Evolutionary conservation across 2,888 invertebrate genomes (phyloP), one percentile per base, ranked within the genome.

Genomic region (Philhelius pedissequus): DNA sequence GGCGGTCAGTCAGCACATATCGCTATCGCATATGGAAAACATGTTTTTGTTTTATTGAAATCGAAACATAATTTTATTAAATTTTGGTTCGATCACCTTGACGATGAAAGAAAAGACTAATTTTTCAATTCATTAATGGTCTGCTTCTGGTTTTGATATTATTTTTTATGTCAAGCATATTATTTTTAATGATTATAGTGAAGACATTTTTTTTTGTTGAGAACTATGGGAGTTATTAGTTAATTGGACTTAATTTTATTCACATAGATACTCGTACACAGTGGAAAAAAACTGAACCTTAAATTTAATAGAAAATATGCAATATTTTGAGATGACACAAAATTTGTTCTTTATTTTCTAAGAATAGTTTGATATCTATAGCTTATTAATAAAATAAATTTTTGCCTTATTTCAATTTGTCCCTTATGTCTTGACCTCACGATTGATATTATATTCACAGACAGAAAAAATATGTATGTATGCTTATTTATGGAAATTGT

Each of bases 81-180:
- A 54, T 27, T 56, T 32, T 32, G 43, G 15, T 27, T 27, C 27
- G 43, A 27, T 76, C 54, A 81, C 81, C 81, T 81, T 81, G 81
- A 25, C 25, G 50, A 27, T 30, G 38, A 71, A 32, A 64, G 32
- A 48, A 64, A 64, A 48, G 30, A 64, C 48, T 22, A 8, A 43
- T 62, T 62, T 64, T 48, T 64, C 22, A 48, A 48, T 22, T 48
- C 13, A 64, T 64, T 64, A 64, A 48, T 32, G 13, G 48, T 32
- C 48, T 11, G 64, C 64, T 64, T 64, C 64, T 64, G 64, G 64
- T 64, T 48, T 64, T n/a, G 25, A 40, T 45, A 45, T 13, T 13
- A 8, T 45, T 48, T 45, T 48, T 32, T 48, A 30, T 58, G 13
- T 22, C 8, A n/a, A 11, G 9, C 20, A 20, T 38, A 25, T 15